Conservation (phyloP, 23 tunicate species). For the Pegea sp. region DNA sequence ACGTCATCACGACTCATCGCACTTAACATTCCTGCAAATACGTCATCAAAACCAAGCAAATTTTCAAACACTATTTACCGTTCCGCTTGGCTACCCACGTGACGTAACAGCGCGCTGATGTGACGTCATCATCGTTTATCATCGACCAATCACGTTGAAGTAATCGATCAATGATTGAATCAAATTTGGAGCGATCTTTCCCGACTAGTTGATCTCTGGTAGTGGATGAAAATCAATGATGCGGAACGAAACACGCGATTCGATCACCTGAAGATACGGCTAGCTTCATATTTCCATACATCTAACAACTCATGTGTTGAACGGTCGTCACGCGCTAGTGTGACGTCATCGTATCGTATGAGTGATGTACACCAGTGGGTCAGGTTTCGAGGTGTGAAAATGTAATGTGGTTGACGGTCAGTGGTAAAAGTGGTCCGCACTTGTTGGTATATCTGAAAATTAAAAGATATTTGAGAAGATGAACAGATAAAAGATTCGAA, state of each 20-base stretch:
- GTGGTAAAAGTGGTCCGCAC: slow-evolving; percentile 35
- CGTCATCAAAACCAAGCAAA: too few relatives aligned
- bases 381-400: slow-evolving; percentile 78
- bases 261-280: slow-evolving; percentile 40
- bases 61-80: too few relatives aligned
- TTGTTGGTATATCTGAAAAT: slow-evolving; percentile 45
- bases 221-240: neutral
- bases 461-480: too few relatives aligned
- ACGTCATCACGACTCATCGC: too few relatives aligned
- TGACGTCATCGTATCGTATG: slow-evolving; percentile 45
- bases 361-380: slow-evolving; percentile 71
- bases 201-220: slow-evolving; percentile 65
- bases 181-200: slow-evolving; percentile 37
- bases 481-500: too few relatives aligned
- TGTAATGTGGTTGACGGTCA: slow-evolving; percentile 80
- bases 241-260: neutral
- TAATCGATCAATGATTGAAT: slow-evolving; percentile 34
- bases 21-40: too few relatives aligned
- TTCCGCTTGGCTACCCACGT: slow-evolving; percentile 81
- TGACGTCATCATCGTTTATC: slow-evolving; percentile 10
- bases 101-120: slow-evolving; percentile 40
- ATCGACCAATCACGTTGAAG: slow-evolving; percentile 63
- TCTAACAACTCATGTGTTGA: slow-evolving; percentile 30
- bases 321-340: slow-evolving; percentile 48
- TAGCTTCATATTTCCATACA: slow-evolving; percentile 75